A percentile compares a stretch with the other conserved stretches of the same genome.
Evolutionary conservation across 1,140 invertebrate species (phyloP).

Genomic region (Halesus radiatus): DNA sequence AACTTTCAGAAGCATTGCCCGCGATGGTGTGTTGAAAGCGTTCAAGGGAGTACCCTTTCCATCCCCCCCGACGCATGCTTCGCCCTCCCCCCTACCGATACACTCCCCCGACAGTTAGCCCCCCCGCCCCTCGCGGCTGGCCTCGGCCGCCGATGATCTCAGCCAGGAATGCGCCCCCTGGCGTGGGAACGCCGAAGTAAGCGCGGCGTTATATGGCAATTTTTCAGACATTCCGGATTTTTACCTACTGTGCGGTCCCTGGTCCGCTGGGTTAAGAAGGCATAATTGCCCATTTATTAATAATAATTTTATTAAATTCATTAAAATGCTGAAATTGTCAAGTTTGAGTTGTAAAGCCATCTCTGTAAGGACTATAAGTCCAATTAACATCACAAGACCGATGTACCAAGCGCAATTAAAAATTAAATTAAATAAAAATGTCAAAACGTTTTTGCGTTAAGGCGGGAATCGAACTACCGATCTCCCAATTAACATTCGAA

Average conservation of each 20-base stretch:
- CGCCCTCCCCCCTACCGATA: too few relatives aligned
- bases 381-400: too few relatives aligned
- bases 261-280: not conserved
- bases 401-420: too few relatives aligned
- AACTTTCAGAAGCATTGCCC: constrained; percentile 1
- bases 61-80: not conserved
- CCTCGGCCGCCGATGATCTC: not conserved
- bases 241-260: not conserved
- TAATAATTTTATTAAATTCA: not conserved
- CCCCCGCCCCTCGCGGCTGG: not conserved
- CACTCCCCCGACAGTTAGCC: not conserved
- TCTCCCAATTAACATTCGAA: too few relatives aligned
- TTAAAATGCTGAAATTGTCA: too few relatives aligned
- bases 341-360: too few relatives aligned
- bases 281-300: not conserved
- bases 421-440: too few relatives aligned
- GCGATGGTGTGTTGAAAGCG: not conserved
- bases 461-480: too few relatives aligned
- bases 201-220: not conserved
- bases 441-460: too few relatives aligned
- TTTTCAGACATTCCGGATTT: constrained; percentile 4
- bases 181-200: constrained; percentile 7
- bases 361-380: too few relatives aligned
- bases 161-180: not conserved
- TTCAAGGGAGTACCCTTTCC: not conserved